Conservation (phyloP, 2,113 vertebrate species). For the Ciconia stormi region DNA sequence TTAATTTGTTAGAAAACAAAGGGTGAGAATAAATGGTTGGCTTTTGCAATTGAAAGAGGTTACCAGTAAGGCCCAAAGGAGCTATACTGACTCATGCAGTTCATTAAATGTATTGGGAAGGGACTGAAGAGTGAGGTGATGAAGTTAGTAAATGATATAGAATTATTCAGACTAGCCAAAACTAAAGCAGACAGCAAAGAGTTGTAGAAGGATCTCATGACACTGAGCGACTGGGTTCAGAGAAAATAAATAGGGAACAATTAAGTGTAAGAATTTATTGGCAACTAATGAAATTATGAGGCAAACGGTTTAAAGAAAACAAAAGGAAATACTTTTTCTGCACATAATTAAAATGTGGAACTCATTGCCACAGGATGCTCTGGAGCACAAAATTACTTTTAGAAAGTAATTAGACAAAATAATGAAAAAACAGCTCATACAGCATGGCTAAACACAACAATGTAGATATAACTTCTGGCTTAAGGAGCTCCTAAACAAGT, state of each 20-base stretch:
- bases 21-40: not conserved
- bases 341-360: not conserved
- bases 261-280: not conserved
- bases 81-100: not conserved
- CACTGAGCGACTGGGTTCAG: not conserved
- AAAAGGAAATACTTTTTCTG: slow-evolving; percentile 4
- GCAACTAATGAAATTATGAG: not conserved
- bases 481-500: not conserved
- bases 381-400: not conserved
- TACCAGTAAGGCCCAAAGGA: not conserved
- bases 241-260: slow-evolving; percentile 4
- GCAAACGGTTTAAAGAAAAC: not conserved
- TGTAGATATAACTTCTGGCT: not conserved
- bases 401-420: not conserved
- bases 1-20: not conserved
- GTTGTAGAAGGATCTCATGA: not conserved
- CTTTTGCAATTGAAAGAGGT: not conserved
- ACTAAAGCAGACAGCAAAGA: not conserved
- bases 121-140: not conserved
- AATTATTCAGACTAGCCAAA: not conserved
- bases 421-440: not conserved
- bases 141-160: not conserved
- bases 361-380: not conserved
- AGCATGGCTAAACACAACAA: not conserved
- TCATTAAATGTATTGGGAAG: not conserved